These are phyloP conservation scores for Thalassarche chlororhynchos DNA, from an alignment of 2,113 vertebrate species.

Conservation along the genomic window DNA sequence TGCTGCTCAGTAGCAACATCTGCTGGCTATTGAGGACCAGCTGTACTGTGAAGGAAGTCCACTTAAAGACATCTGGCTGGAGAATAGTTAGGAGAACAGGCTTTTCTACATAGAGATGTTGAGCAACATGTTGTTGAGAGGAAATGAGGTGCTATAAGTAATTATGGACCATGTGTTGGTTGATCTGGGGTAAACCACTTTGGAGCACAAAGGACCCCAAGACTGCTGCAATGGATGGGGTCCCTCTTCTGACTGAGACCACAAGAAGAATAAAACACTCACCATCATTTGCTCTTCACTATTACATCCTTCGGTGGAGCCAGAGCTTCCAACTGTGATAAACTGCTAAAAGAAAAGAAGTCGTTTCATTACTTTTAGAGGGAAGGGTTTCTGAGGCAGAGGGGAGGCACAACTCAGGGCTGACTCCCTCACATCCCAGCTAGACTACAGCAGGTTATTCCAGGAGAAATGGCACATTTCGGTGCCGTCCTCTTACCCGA, in stretches of 20 bases:
- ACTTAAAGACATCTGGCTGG: background rate
- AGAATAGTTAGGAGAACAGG: background rate
- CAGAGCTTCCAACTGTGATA: background rate
- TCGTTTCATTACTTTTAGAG: background rate
- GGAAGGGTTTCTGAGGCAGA: background rate
- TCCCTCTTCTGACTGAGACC: background rate
- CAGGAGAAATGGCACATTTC: background rate
- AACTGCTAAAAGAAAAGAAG: background rate
- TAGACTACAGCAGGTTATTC: background rate
- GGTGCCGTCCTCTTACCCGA: background rate
- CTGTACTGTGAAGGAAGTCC: background rate
- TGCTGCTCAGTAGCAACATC: conserved; percentile 55
- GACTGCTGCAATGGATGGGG: background rate
- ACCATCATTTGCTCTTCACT: background rate
- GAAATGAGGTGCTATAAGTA: background rate
- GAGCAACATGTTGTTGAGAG: background rate
- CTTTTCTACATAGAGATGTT: background rate
- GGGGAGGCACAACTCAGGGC: background rate
- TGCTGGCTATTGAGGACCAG: conserved; percentile 1
- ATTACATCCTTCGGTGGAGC: background rate
- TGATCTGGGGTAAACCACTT: background rate
- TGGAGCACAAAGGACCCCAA: background rate
- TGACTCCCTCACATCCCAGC: background rate
- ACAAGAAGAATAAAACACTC: background rate
- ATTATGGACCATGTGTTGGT: background rate